Base-by-base conservation (phyloP, 2,797 vertebrate species). In the Liparis tanakae region DNA sequence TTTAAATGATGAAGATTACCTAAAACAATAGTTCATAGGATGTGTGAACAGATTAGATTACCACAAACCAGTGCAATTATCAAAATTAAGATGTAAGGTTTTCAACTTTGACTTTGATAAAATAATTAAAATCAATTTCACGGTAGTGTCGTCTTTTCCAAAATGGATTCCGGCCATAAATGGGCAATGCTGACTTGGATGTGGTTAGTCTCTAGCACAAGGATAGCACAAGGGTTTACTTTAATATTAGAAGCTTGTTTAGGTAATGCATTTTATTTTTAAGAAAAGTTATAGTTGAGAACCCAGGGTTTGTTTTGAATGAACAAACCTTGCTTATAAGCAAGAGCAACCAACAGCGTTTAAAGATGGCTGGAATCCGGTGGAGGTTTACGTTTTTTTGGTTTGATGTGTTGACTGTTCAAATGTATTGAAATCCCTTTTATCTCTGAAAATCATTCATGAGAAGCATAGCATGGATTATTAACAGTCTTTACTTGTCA, bases 221-320 rank as follows among this genome's bases (percentile, higher is more conserved):
- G 43, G 67, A n/a, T 69, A 70, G 25, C 39, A 65, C 18, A 5
- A 56, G 67, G 80, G 82, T 86, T 81, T 81, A 81, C 74, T 82
- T 72, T 37, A 78, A 77, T 80, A 86, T 79, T 58, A 70, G 4
- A 3, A 59, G 70, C 48, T 84, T 67, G 81, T 71, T 79, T 74
- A 70, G 73, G 72, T 76, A 39, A 81, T 82, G 44, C 73, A 75
- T 72, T 79, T 77, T 60, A 78, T 84, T 76, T 76, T 73, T 62
- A 60, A 36, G 6, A 36, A 6, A 58, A 67, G 69, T 55, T 48
- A 64, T 64, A 54, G 67, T 36, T 43, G 48, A 65, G 70, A 80
- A 64, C 57, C 44, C 60, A 50, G 15, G 18, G 54, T 64, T 66
- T 66, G 36, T 55, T 86, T 76, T 70, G n/a, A 20, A 58, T 57